Evolutionary conservation across 2,888 invertebrate genomes (phyloP).

Genomic region (Lepeophtheirus nordmannii): DNA sequence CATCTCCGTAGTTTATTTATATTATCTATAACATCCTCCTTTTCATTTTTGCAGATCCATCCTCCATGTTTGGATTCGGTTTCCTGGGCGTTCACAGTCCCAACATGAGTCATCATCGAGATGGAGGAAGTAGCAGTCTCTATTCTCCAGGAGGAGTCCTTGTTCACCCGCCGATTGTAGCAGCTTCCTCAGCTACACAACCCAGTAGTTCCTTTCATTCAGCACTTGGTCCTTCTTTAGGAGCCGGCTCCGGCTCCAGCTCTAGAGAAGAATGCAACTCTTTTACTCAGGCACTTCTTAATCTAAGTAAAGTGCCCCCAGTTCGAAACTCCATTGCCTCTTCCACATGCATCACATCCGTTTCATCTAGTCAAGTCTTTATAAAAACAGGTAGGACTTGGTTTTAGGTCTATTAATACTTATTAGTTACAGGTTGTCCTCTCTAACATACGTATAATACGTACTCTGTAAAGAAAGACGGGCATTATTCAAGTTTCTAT

Average conservation of each 20-base stretch:
- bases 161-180: neutral
- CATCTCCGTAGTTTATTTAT: too few species aligned
- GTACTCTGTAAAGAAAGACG: too few species aligned
- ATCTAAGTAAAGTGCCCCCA: neutral
- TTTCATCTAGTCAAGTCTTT: neutral
- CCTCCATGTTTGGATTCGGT: too few species aligned
- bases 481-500: too few species aligned
- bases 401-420: too few species aligned
- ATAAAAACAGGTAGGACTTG: neutral
- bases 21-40: too few species aligned
- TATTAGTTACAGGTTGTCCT: too few species aligned
- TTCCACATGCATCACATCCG: neutral
- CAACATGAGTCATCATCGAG: too few species aligned
- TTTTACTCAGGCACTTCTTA: neutral
- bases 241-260: too few species aligned
- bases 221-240: neutral
- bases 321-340: neutral
- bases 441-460: too few species aligned
- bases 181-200: neutral
- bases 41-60: too few species aligned
- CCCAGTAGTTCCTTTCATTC: slow-evolving; percentile 2
- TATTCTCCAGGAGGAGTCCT: neutral
- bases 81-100: too few species aligned
- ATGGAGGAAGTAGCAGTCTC: neutral
- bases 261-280: neutral